Conservation (phyloP, 2,888 invertebrate species). For the Noctua comes region DNA sequence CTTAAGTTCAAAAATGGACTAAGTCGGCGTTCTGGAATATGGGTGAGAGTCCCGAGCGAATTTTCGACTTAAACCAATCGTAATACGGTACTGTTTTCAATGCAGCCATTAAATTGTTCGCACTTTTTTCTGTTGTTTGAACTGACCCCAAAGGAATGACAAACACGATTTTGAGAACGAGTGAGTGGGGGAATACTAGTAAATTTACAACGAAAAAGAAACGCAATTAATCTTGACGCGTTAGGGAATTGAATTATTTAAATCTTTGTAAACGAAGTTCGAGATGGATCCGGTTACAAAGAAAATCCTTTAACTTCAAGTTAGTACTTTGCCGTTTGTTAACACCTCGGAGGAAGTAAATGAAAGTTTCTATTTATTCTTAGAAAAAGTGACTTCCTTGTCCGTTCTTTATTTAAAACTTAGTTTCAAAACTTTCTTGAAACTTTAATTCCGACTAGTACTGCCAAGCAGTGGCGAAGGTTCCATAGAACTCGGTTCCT, state of each 20-base stretch:
- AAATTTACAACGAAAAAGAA: neutral
- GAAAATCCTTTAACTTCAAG: conserved; percentile 27
- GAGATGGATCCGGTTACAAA: conserved; percentile 11
- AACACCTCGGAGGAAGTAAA: neutral
- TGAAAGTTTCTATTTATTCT: neutral
- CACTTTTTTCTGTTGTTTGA: neutral
- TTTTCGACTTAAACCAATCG: neutral
- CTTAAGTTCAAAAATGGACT: too few species aligned
- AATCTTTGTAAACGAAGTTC: conserved; percentile 20
- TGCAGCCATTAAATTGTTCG: neutral
- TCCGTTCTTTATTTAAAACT: conserved; percentile 22
- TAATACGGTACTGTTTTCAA: neutral
- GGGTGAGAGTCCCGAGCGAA: too few species aligned
- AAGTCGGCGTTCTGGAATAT: too few species aligned
- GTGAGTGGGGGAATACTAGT: neutral
- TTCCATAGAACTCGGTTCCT: too few species aligned
- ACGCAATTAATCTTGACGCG: neutral
- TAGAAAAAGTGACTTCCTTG: conserved; percentile 10
- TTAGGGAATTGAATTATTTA: neutral
- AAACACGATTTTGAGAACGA: neutral
- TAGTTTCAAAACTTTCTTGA: neutral
- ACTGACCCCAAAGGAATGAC: neutral
- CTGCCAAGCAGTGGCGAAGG: too few species aligned
- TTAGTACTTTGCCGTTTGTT: conserved; percentile 13
- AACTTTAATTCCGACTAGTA: conserved; percentile 7